Conservation (phyloP, 2,888 invertebrate species). For the Cephus pulcher region DNA sequence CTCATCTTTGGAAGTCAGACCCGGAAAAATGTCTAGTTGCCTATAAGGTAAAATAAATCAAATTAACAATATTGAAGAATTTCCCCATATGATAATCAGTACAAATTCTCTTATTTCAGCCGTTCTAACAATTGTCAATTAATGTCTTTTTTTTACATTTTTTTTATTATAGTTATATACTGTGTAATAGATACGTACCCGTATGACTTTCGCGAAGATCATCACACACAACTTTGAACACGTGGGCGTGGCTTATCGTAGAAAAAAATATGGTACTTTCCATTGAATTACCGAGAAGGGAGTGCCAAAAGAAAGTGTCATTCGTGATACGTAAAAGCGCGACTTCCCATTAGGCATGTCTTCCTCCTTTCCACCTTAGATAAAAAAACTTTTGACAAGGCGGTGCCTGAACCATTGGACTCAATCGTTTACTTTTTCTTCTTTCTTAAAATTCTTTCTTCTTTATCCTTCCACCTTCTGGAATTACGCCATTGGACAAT, state of each 20-base stretch:
- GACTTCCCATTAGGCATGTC: not conserved
- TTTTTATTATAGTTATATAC: not conserved
- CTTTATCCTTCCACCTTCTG: not conserved
- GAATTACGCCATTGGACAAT: not conserved
- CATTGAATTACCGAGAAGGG: not conserved
- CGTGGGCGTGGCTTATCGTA: not conserved
- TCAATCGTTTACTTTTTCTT: not conserved
- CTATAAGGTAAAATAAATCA: not conserved
- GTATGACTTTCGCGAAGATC: not conserved
- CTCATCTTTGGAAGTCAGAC: not conserved
- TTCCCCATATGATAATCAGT: not conserved
- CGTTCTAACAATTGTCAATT: not conserved
- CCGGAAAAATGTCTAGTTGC: not conserved
- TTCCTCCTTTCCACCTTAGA: not conserved
- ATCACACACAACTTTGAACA: not conserved
- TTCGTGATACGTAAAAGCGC: not conserved
- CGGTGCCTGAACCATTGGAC: not conserved
- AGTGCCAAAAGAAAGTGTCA: not conserved
- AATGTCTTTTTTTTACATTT: not conserved
- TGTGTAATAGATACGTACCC: not conserved
- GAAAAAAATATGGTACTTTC: not conserved
- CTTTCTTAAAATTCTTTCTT: not conserved
- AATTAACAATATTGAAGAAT: not conserved
- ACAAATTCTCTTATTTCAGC: not conserved
- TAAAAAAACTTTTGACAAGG: not conserved